Percentiles rank a stretch among this genome's conserved stretches.
Evolutionary conservation across 2,888 invertebrate species (phyloP).

Genomic region (Calameuta filiformis): DNA sequence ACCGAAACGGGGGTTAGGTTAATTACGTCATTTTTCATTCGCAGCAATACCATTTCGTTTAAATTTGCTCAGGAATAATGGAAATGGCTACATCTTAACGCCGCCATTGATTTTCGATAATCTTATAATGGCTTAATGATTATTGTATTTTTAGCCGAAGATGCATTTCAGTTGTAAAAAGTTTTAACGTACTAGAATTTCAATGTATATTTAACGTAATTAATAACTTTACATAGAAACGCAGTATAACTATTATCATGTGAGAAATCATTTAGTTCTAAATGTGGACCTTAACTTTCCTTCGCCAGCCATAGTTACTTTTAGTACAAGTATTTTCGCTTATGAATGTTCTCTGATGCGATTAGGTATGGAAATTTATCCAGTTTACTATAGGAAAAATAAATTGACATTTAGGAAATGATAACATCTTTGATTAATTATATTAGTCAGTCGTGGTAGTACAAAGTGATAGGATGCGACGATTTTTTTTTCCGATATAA

Average conservation of each 20-base stretch:
- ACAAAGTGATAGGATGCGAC: background rate
- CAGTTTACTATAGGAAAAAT: background rate
- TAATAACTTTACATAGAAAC: constrained; percentile 46
- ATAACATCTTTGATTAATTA: background rate
- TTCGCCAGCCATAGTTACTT: background rate
- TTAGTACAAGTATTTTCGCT: background rate
- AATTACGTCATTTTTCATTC: background rate
- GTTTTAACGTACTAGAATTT: constrained; percentile 27
- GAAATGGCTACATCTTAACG: background rate
- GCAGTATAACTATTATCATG: constrained; percentile 45
- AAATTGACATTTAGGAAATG: background rate
- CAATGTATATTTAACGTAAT: constrained; percentile 45
- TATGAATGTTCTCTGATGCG: background rate
- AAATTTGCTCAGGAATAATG: background rate
- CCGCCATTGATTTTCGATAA: too few species aligned
- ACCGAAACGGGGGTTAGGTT: background rate
- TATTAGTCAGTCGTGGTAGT: background rate
- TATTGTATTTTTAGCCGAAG: background rate
- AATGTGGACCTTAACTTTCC: constrained; percentile 29
- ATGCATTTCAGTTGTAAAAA: background rate
- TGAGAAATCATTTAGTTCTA: constrained; percentile 48
- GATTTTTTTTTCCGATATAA: background rate
- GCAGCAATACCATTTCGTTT: background rate
- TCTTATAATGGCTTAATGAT: background rate
- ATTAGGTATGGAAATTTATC: background rate